Evolutionary conservation across 2,113 vertebrate species (phyloP), one percentile per base, ranked within the genome.

Genomic region (Echinops telfairi): DNA sequence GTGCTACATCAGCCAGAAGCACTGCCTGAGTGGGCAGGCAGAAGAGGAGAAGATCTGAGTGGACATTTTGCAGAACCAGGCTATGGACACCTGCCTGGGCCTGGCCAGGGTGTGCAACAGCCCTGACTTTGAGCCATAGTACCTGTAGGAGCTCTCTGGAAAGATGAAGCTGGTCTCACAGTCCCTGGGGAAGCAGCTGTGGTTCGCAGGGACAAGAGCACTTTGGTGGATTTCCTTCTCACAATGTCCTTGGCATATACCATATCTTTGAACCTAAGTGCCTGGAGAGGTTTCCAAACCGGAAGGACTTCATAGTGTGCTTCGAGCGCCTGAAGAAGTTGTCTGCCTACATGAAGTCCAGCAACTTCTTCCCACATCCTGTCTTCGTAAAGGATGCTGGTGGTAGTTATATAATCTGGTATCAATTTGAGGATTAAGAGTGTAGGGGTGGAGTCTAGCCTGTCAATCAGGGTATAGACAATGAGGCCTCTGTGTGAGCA

Each of bases 181-280:
- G 33, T 99, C 99, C 83, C 68, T 99, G 95, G 99, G 98, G 38
- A 97, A 98, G 71, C 97, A 96, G 90, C 98, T 40, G 40, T 40
- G 40, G 40, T 3, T 40, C 7, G 40, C 47, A 53, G 47, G 47
- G 47, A 53, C 98, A 31, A 99, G 99, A 98, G 99, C 95, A 99
- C 98, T 31, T 99, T 98, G 53, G 98, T 98, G 84, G 99, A 99
- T 96, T 99, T 99, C 87, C 3, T 98, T 97, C 98, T 97, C 99
- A 99, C 0, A 99, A 99, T 6, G 84, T 99, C 19, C 97, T 99
- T 82, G 99, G 99, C 0, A 96, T 98, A 43, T 98, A 98, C 89
- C 92, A 95, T 27, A 97, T 98, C 92, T 99, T 99, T 25, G 97
- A 99, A 11, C 96, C 98, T 58, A 98, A 94, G 43, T 99, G 98